Percentiles rank a stretch among this genome's conserved stretches.
phyloP scores from a whole-genome alignment of 2,888 invertebrate genomes.

The Trissonchulus latispiculum region DNA sequence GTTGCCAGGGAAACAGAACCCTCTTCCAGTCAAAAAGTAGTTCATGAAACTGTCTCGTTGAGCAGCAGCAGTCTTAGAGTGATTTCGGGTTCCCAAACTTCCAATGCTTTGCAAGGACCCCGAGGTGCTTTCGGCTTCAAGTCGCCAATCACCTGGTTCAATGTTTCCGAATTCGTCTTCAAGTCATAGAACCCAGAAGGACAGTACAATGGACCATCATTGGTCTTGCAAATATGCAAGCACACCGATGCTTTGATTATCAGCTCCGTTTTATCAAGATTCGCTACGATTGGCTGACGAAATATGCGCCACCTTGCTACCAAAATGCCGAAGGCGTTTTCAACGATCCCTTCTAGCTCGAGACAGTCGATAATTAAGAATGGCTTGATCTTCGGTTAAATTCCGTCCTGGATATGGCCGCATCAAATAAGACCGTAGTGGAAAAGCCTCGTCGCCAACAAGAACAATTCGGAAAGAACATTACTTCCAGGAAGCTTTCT shows the following conservation, averaged over 20 bases:
- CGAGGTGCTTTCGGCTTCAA: neutral
- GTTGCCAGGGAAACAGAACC: too few relatives aligned
- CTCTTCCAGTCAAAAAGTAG: too few relatives aligned
- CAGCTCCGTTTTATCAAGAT: neutral
- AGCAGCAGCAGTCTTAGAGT: neutral
- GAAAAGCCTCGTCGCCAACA: slow-evolving; percentile 25
- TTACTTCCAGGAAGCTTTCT: neutral
- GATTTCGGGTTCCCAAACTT: neutral
- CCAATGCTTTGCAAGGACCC: neutral
- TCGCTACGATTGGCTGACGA: slow-evolving; percentile 2
- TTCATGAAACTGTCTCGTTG: neutral
- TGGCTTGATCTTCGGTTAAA: neutral
- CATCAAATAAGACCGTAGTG: slow-evolving; percentile 17
- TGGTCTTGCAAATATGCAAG: neutral
- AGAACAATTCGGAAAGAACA: slow-evolving; percentile 16
- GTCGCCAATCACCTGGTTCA: neutral
- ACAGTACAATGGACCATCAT: neutral
- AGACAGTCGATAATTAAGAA: slow-evolving; percentile 24
- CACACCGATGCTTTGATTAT: neutral
- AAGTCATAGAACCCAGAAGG: neutral
- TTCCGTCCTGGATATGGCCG: slow-evolving; percentile 15
- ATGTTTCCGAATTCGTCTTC: neutral
- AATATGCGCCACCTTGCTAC: slow-evolving; percentile 19
- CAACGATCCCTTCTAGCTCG: slow-evolving; percentile 21
- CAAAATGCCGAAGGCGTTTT: slow-evolving; percentile 24